Evolutionary conservation across 2,888 invertebrate genomes (phyloP).

Genomic region (Lithodes maja): DNA sequence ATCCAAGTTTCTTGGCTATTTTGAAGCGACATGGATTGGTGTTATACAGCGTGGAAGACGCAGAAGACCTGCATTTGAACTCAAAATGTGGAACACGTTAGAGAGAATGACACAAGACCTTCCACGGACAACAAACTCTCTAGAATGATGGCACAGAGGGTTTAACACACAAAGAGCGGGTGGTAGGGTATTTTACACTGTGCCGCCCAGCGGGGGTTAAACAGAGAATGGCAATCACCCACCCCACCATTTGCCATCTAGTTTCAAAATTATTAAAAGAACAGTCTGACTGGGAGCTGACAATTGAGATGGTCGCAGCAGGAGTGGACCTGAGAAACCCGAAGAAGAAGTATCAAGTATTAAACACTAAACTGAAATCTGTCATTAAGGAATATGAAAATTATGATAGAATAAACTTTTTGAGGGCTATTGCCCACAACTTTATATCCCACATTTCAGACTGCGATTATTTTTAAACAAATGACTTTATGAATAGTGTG

Average conservation of each 20-base stretch:
- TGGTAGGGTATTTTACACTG: no score
- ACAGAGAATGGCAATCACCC: constrained; percentile 15
- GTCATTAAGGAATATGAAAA: constrained; percentile 35
- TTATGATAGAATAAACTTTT: no score
- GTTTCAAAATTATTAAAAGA: constrained; percentile 30
- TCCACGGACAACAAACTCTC: constrained; percentile 7
- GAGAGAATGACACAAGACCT: not conserved
- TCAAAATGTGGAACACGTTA: constrained; percentile 14
- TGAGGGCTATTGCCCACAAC: no score
- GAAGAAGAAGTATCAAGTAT: constrained; percentile 24
- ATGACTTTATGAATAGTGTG: no score
- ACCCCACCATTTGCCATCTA: constrained; percentile 17
- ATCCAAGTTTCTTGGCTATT: constrained; percentile 31
- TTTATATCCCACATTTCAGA: no score
- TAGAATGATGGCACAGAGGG: constrained; percentile 14
- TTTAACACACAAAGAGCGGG: no score
- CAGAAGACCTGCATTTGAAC: constrained; percentile 15
- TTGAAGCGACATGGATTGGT: constrained; percentile 41
- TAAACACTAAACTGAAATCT: constrained; percentile 27
- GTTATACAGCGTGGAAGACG: constrained; percentile 36
- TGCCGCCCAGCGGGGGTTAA: no score
- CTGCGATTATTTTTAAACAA: no score
- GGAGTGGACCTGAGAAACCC: constrained; percentile 18
- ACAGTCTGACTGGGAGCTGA: constrained; percentile 25
- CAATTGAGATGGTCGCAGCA: constrained; percentile 22